These are phyloP conservation scores for Rhabdophis nuchalis DNA, from an alignment of 2,797 vertebrate species.

Conservation along the genomic window DNA sequence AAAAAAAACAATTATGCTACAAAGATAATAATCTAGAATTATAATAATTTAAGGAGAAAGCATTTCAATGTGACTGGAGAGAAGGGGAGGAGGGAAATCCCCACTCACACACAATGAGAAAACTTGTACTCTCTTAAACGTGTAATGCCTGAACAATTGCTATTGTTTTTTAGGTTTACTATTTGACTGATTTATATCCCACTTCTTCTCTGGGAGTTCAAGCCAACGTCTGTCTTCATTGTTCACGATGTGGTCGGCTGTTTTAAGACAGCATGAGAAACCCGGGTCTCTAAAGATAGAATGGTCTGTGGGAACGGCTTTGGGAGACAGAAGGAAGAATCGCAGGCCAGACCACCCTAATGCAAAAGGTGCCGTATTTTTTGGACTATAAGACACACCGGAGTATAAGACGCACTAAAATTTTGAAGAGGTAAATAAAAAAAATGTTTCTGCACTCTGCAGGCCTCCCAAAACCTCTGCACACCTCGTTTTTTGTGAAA, in stretches of 20 bases:
- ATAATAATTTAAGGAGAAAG: neutral
- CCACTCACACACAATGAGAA: neutral
- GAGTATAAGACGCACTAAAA: no score
- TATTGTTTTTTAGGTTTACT: neutral
- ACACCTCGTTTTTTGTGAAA: no score
- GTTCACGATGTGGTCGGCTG: neutral
- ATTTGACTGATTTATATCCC: neutral
- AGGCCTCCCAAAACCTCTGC: no score
- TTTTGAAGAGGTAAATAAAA: no score
- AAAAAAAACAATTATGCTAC: neutral
- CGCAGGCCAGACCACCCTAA: neutral
- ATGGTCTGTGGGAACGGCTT: neutral
- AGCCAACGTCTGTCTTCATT: neutral
- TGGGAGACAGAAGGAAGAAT: neutral
- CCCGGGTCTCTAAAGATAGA: neutral
- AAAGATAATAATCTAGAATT: neutral
- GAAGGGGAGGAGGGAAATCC: neutral
- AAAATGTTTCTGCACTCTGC: no score
- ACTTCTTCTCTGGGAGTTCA: neutral
- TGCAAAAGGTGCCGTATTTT: neutral
- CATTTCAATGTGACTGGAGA: neutral
- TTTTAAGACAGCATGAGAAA: neutral
- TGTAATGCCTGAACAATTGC: neutral
- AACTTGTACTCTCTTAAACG: neutral
- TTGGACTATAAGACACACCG: no score